phyloP scores from a whole-genome alignment of 2,888 invertebrate genomes.

The Tetheella fluctuosa region DNA sequence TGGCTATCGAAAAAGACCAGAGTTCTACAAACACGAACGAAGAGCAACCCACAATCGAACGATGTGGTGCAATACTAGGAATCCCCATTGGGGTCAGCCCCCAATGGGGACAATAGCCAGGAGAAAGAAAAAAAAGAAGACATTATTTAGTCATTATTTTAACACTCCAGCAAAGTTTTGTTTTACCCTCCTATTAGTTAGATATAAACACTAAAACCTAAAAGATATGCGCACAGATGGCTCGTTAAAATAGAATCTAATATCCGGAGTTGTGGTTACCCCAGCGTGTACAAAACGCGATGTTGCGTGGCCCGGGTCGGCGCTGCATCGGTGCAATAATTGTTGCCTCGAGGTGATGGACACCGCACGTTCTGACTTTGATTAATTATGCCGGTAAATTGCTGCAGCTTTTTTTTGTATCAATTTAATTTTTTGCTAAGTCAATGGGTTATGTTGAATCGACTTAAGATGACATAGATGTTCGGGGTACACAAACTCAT shows the following conservation, averaged over 20 bases:
- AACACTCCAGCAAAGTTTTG: too few species aligned
- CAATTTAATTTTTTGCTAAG: slow-evolving; percentile 7
- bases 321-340: slow-evolving; percentile 60
- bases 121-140: too few species aligned
- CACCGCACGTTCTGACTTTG: slow-evolving; percentile 38
- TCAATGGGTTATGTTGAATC: not conserved
- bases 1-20: too few species aligned
- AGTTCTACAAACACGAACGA: too few species aligned
- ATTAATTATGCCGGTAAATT: slow-evolving; percentile 40
- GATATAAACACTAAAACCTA: not conserved
- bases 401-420: slow-evolving; percentile 19
- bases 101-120: too few species aligned
- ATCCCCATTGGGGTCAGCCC: too few species aligned
- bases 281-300: slow-evolving; percentile 54
- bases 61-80: too few species aligned
- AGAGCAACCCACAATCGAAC: too few species aligned
- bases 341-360: slow-evolving; percentile 44
- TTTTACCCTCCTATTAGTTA: too few species aligned
- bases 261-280: slow-evolving; percentile 24
- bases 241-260: not conserved
- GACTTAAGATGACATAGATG: not conserved
- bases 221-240: not conserved
- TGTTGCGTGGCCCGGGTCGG: slow-evolving; percentile 57
- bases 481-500: not conserved
- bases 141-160: too few species aligned